A percentile compares a stretch with the other conserved stretches of the same genome.
These are phyloP conservation scores for Caenorhabditis uteleia DNA, from an alignment of 2,888 invertebrate genomes.

Conservation along the genomic window DNA sequence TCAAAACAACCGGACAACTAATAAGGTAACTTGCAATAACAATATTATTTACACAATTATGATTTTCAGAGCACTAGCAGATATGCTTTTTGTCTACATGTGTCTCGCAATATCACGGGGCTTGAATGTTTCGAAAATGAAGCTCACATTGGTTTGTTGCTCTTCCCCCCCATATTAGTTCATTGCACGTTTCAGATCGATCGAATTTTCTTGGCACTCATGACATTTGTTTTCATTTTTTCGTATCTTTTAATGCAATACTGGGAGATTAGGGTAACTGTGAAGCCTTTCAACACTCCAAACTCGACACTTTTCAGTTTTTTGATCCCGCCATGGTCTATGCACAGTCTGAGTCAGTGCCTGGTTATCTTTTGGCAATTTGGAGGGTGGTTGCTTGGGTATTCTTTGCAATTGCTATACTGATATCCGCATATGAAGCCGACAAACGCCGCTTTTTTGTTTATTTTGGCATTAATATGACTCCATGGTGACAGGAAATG, in stretches of 20 bases:
- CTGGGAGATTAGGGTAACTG: conserved; percentile 57
- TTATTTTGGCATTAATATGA: conserved; percentile 83
- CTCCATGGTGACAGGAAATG: conserved; percentile 77
- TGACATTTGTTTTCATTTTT: conserved; percentile 22
- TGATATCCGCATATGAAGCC: conserved; percentile 79
- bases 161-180: no score
- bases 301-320: conserved; percentile 74
- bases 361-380: conserved; percentile 77
- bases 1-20: conserved; percentile 72
- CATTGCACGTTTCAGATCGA: conserved; percentile 18
- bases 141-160: conserved; percentile 24
- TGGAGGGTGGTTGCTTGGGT: conserved; percentile 78
- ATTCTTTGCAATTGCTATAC: no score
- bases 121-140: conserved; percentile 45
- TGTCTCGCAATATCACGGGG: conserved; percentile 39
- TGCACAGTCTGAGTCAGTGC: conserved; percentile 87
- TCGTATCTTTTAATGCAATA: conserved; percentile 42
- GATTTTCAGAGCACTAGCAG: conserved; percentile 31
- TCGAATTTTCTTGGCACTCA: conserved; percentile 13
- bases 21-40: conserved; percentile 37
- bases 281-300: neutral
- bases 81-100: conserved; percentile 40
- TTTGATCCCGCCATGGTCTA: conserved; percentile 90
- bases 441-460: no score
- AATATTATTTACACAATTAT: neutral